Evolutionary conservation across 2,888 invertebrate genomes (phyloP), one percentile per base, ranked within the genome.

Genomic region (Plebejus argus): DNA sequence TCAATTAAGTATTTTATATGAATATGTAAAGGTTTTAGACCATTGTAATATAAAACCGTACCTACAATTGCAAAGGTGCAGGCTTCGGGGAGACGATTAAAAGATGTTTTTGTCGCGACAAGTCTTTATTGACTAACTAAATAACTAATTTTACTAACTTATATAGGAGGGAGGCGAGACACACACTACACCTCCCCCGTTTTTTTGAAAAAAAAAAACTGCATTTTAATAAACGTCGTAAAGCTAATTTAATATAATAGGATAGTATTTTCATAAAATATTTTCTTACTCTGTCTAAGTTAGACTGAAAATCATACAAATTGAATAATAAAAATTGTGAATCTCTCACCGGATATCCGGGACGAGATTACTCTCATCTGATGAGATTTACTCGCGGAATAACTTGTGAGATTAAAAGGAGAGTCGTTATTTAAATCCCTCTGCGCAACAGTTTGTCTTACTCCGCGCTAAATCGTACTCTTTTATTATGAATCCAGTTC

Each of bases 371-470:
- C 61, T 66, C 61, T 66, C 61, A 8, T 66, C 61, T 66, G 61
- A 66, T 66, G 61, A 66, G 61, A 66, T 66, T 66, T 66, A 23
- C 23, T 66, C 61, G 15, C 61, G 61, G 61, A 66, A 66, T 66
- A 28, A 66, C 8, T 66, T 66, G 28, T 5, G 23, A 66, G 61
- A 66, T 66, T 66, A 23, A 66, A 66, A 66, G 28, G 61, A 66
- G 28, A 66, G 61, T 23, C 61, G 61, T 66, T 66, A 58, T 58
- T 58, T 66, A 28, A 66, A 28, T 66, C 58, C 58, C 58, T 20
- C n/a, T 20, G 61, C 61, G 61, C 61, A 66, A 66, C 61, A 66
- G 61, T 66, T 66, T 23, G 15, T 3, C 15, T 12, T 28, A 23
- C 15, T 23, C 61, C 12, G 12, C 1, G 23, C 12, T 28, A 23